A percentile compares a stretch with the other conserved stretches of the same genome.
phyloP scores from a whole-genome alignment of 2,888 invertebrate genomes.

The Pegoplata infirma region DNA sequence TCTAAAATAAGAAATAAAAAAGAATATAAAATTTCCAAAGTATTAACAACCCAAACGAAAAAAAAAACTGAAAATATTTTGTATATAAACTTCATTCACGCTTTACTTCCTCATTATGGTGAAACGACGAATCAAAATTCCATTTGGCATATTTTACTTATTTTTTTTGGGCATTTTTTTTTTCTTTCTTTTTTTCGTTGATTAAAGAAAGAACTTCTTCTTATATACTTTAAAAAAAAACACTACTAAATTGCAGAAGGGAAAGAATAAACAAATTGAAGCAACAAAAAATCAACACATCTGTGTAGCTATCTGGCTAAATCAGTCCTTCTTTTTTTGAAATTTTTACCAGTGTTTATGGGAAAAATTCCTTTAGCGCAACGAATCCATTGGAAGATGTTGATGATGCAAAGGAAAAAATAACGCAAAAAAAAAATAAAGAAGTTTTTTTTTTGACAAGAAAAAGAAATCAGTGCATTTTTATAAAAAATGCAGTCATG shows the following conservation, averaged over 20 bases:
- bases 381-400: slow-evolving; percentile 27
- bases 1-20: slow-evolving; percentile 48
- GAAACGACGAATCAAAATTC: slow-evolving; percentile 63
- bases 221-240: neutral
- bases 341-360: slow-evolving; percentile 55
- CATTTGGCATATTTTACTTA: slow-evolving; percentile 53
- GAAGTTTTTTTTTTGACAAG: slow-evolving; percentile 67
- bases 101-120: slow-evolving; percentile 58
- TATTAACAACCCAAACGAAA: neutral
- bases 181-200: slow-evolving; percentile 8
- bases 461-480: slow-evolving; percentile 74
- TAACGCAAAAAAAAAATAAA: slow-evolving; percentile 25
- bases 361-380: slow-evolving; percentile 60
- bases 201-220: slow-evolving; percentile 22
- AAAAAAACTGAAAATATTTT: neutral
- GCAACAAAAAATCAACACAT: slow-evolving; percentile 50
- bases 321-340: slow-evolving; percentile 44
- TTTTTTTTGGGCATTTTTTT: slow-evolving; percentile 24
- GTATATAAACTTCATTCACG: slow-evolving; percentile 43
- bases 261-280: slow-evolving; percentile 26
- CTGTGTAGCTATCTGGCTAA: slow-evolving; percentile 50
- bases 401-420: slow-evolving; percentile 21
- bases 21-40: slow-evolving; percentile 37
- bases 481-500: slow-evolving; percentile 49
- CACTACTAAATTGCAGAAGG: slow-evolving; percentile 9